These are phyloP conservation scores for Megaceryle torquata DNA, from an alignment of 2,113 vertebrate species.

Conservation along the genomic window DNA sequence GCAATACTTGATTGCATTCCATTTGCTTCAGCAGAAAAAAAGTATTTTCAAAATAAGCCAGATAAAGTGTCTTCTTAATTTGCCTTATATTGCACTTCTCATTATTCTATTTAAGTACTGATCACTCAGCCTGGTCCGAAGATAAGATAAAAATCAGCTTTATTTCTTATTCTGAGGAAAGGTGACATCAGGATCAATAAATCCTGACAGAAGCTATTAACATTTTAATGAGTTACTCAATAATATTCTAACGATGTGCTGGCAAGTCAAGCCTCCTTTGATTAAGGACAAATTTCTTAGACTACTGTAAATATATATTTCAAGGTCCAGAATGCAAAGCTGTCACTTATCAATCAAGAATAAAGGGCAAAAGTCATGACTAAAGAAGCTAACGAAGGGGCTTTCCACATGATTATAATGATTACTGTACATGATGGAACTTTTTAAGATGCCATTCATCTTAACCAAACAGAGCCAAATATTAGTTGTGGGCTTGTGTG, in stretches of 20 bases:
- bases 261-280: constrained; percentile 68
- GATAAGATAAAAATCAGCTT: constrained; percentile 66
- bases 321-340: constrained; percentile 25
- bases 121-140: constrained; percentile 33
- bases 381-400: constrained; percentile 54
- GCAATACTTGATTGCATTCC: background rate
- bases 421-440: constrained; percentile 30
- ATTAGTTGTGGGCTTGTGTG: background rate
- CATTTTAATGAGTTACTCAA: constrained; percentile 78
- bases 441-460: constrained; percentile 44
- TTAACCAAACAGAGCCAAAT: background rate
- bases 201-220: constrained; percentile 77
- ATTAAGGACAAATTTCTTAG: constrained; percentile 66
- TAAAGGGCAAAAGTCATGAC: constrained; percentile 58
- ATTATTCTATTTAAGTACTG: constrained; percentile 54
- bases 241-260: constrained; percentile 71
- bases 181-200: constrained; percentile 80
- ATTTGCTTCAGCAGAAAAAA: background rate
- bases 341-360: constrained; percentile 62
- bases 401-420: background rate
- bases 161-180: constrained; percentile 69
- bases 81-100: background rate
- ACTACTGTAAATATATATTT: constrained; percentile 73
- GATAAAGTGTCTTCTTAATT: background rate
- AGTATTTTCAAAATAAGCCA: background rate